phyloP scores from a whole-genome alignment of 2,797 vertebrate genomes.

The Salarias fasciatus region DNA sequence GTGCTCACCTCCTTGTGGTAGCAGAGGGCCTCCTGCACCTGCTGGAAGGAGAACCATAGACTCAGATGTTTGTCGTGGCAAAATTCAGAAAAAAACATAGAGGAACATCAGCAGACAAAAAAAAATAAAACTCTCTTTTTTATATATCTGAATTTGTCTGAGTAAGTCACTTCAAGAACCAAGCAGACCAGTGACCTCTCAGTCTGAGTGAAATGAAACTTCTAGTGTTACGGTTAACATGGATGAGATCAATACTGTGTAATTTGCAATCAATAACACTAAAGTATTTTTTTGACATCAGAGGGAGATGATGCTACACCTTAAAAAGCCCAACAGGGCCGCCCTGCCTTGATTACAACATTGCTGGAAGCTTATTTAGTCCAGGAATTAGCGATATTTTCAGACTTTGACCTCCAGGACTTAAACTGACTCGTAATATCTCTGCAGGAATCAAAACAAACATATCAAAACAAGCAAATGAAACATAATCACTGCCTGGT shows the following conservation, averaged over 20 bases:
- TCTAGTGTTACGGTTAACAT: background rate
- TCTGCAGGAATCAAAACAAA: constrained; percentile 29
- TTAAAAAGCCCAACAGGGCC: background rate
- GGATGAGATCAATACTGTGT: background rate
- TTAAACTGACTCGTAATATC: constrained; percentile 8
- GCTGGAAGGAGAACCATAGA: constrained; percentile 25
- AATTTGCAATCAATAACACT: too few relatives aligned
- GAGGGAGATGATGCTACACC: too few relatives aligned
- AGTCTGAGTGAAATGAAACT: background rate
- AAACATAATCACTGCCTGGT: constrained; percentile 15
- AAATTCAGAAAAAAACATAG: constrained; percentile 1
- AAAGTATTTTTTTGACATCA: too few relatives aligned
- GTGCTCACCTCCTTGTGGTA: constrained; percentile 66
- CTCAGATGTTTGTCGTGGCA: background rate
- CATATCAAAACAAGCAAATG: constrained; percentile 12
- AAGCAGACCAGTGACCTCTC: background rate
- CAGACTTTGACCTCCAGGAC: background rate
- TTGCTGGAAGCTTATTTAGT: background rate
- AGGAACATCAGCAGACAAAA: background rate
- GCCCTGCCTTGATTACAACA: background rate
- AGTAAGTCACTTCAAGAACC: too few relatives aligned
- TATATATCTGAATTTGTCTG: too few relatives aligned
- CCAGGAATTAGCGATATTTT: constrained; percentile 10
- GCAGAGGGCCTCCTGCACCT: constrained; percentile 69
- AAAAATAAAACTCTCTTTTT: too few relatives aligned